Evolutionary conservation across 2,797 vertebrate genomes (phyloP), one percentile per base, ranked within the genome.

Genomic region (Hydrocynus forskahlii): DNA sequence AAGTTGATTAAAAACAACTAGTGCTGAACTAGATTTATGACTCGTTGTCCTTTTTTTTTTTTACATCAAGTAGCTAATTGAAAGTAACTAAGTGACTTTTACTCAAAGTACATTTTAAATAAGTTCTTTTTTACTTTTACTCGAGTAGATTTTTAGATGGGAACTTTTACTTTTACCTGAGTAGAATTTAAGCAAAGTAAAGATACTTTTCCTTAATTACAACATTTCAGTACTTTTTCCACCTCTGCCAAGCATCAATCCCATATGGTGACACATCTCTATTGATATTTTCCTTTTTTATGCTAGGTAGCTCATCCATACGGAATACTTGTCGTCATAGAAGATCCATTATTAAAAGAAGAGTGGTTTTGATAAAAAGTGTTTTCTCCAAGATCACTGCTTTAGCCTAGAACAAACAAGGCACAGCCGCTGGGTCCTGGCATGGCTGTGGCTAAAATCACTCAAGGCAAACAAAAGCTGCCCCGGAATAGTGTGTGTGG

Each of bases 401-500:
- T 78, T 29, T 25, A 78, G 60, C 63, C 75, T 57, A 66, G 52
- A 21, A 81, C 73, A 79, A 83, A 52, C 52, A 71, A 73, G 48
- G 19, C 43, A 43, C 54, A 12, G 72, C 71, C 59, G 16, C 66
- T 45, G 23, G 67, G 62, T 55, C 66, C 69, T 71, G 80, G 74
- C 72, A 74, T 21, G 12, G n/a, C 12, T 23, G 48, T 48, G 54
- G 76, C 52, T 76, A 14, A n/a, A 79, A 76, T 73, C 60, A 66
- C 23, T 81, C 52, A 62, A 63, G 57, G 29, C 69, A 71, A 55
- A 80, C 48, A 82, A 70, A 72, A 80, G 69, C 40, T 23, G 19
- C 9, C 29, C 12, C n/a, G 3, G 54, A 81, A 78, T 84, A 78
- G 52, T 38, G 40, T 63, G 63, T 78, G 85, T 75, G 80, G 85